phyloP scores from a whole-genome alignment of 2,888 invertebrate species.

The Drosophila falleni region DNA sequence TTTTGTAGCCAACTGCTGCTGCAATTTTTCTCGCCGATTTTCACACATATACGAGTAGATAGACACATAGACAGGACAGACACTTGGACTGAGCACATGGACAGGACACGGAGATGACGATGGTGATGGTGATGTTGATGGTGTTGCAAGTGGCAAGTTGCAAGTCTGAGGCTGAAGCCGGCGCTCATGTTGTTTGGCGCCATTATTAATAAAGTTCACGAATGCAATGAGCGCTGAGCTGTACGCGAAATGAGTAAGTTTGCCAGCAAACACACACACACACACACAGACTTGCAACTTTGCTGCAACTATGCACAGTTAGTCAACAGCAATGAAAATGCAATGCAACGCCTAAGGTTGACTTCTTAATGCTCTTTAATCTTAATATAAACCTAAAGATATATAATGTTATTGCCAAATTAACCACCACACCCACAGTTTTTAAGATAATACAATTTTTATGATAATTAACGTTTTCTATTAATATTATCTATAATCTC shows the following conservation, averaged over 20 bases:
- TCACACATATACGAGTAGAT: slow-evolving; percentile 58
- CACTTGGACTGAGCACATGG: slow-evolving; percentile 41
- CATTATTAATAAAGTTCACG: slow-evolving; percentile 83
- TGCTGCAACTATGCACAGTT: slow-evolving; percentile 35
- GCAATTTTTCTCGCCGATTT: slow-evolving; percentile 72
- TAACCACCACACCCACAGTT: too few relatives aligned
- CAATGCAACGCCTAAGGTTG: slow-evolving; percentile 15
- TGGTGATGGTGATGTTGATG: background rate
- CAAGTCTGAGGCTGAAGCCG: slow-evolving; percentile 22
- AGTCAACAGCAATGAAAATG: slow-evolving; percentile 39
- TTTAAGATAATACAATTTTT: too few relatives aligned
- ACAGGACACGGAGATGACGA: background rate
- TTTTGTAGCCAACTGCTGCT: slow-evolving; percentile 29
- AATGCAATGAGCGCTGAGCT: slow-evolving; percentile 79
- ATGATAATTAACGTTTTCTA: too few relatives aligned
- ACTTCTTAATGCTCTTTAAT: slow-evolving; percentile 21
- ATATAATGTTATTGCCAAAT: too few relatives aligned
- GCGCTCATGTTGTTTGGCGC: slow-evolving; percentile 76
- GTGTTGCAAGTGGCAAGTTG: too few relatives aligned
- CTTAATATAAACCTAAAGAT: too few relatives aligned
- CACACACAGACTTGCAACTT: slow-evolving; percentile 16
- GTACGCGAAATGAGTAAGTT: slow-evolving; percentile 80
- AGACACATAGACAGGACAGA: slow-evolving; percentile 37
- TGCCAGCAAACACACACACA: slow-evolving; percentile 43
- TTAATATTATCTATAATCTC: too few relatives aligned